These are phyloP conservation scores for Cyrtonyx montezumae DNA, from an alignment of 2,113 vertebrate species.

Conservation along the genomic window DNA sequence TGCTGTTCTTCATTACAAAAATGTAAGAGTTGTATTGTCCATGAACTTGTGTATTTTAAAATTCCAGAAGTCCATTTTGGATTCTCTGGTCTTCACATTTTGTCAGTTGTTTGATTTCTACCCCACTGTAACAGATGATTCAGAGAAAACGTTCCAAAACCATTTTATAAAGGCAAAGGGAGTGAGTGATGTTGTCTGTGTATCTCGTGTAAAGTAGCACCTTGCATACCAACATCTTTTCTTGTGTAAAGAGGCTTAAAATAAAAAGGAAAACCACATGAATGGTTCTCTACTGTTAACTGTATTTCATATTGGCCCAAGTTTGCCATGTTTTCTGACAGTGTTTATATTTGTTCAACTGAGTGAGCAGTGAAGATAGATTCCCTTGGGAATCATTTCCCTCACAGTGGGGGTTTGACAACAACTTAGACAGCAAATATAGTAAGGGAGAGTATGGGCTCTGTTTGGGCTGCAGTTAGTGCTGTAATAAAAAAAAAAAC, in stretches of 20 bases:
- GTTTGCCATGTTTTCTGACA: background rate
- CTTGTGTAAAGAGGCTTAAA: conserved; percentile 56
- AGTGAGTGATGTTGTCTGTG: conserved; percentile 1
- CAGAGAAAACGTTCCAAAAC: conserved; percentile 25
- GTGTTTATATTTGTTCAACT: background rate
- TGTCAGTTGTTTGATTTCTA: conserved; percentile 16
- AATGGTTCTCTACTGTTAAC: too few species aligned
- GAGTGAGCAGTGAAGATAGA: rapidly evolving
- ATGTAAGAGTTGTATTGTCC: background rate
- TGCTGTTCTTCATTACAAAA: background rate
- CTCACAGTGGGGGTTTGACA: rapidly evolving
- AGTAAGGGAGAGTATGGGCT: rapidly evolving
- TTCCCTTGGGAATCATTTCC: background rate
- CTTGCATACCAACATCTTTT: conserved; percentile 50
- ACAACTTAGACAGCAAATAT: background rate
- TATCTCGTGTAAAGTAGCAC: conserved; percentile 32
- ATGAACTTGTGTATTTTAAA: background rate
- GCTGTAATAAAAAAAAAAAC: background rate
- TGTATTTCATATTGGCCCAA: background rate
- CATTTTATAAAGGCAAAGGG: conserved; percentile 10
- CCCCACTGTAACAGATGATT: background rate
- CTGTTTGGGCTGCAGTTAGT: background rate
- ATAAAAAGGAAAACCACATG: too few species aligned
- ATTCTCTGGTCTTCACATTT: conserved; percentile 9
- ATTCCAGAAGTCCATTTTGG: background rate